These are phyloP conservation scores for Entomyzon cyanotis DNA, from an alignment of 2,113 vertebrate species.

Conservation along the genomic window DNA sequence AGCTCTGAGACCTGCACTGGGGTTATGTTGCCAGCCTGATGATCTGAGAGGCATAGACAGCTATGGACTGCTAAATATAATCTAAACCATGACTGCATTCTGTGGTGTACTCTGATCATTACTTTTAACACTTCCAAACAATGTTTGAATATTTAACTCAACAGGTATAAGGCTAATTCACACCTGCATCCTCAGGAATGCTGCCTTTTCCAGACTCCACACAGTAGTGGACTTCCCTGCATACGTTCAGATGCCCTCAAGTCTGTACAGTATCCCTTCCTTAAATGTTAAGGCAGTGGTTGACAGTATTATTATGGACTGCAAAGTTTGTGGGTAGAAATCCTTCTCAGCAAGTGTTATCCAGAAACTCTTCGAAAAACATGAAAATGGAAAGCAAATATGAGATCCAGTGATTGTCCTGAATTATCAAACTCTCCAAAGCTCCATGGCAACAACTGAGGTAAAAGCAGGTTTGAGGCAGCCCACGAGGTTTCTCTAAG, in stretches of 20 bases:
- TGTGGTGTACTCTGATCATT: not conserved
- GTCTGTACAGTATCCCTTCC: not conserved
- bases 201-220: not conserved
- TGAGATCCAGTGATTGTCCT: not conserved
- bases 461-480: constrained; percentile 35
- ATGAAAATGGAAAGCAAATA: not conserved
- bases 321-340: not conserved
- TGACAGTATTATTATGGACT: not conserved
- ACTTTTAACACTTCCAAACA: not conserved
- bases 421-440: constrained; percentile 14
- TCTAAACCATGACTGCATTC: not conserved
- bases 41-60: not conserved
- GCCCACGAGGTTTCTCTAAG: not conserved
- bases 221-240: not conserved
- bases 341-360: not conserved
- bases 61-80: not conserved
- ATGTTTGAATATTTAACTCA: not conserved
- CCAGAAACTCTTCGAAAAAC: not conserved
- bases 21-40: not conserved
- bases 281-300: not conserved
- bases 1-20: not conserved
- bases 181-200: not conserved
- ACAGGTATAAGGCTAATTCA: not conserved
- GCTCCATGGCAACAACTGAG: constrained; percentile 46
- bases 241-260: not conserved